Conservation (phyloP, 2,113 vertebrate species). For the Eonycteris spelaea region DNA sequence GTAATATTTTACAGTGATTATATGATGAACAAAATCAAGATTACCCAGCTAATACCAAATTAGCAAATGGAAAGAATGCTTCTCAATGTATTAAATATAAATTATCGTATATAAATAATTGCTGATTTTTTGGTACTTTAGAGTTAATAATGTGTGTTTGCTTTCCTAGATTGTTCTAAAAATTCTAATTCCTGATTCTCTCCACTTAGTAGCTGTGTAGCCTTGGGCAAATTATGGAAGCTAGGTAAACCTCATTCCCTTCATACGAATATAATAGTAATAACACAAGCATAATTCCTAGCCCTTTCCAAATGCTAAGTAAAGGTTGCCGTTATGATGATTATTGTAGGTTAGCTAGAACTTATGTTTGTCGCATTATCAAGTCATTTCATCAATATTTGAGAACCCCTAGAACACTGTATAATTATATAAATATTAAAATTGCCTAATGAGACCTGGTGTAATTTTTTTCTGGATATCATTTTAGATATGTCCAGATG, state of each 20-base stretch:
- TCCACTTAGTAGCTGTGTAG: neutral
- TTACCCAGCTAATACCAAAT: neutral
- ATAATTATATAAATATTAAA: neutral
- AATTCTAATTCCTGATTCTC: constrained; percentile 1
- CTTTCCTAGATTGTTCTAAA: neutral
- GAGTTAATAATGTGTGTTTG: neutral
- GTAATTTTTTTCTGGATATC: neutral
- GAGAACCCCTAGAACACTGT: neutral
- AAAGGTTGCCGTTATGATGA: neutral
- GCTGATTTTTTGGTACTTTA: neutral
- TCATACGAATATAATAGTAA: neutral
- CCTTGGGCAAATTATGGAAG: neutral
- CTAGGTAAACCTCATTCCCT: neutral
- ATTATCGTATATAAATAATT: neutral
- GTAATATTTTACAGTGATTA: neutral
- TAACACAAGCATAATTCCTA: neutral
- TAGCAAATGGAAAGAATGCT: neutral
- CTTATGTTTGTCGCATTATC: neutral
- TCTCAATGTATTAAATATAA: neutral
- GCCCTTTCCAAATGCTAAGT: neutral
- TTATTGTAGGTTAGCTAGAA: neutral
- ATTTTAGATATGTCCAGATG: neutral
- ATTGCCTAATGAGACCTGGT: neutral
- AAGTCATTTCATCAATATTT: neutral
- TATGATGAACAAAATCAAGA: neutral